These are phyloP conservation scores for Pseudomugil gertrudae DNA, from an alignment of 2,797 vertebrate species.

Conservation along the genomic window DNA sequence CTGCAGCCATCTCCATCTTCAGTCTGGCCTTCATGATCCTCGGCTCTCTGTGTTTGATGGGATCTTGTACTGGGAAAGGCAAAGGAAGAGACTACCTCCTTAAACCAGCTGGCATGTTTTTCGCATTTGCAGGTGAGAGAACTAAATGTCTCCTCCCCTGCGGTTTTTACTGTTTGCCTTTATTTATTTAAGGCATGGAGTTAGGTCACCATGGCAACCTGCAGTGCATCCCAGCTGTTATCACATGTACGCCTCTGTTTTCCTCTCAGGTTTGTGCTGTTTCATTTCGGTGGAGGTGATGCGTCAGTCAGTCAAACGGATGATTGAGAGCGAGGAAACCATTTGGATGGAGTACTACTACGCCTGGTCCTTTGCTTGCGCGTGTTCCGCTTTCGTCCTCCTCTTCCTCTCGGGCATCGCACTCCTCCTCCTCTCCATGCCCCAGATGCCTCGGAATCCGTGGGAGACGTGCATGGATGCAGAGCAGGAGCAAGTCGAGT, in stretches of 20 bases:
- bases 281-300: constrained; percentile 96
- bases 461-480: constrained; percentile 99
- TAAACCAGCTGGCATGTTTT: constrained; percentile 95
- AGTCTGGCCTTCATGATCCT: constrained; percentile 89
- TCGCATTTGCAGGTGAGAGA: constrained; percentile 89
- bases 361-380: constrained; percentile 94
- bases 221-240: not conserved
- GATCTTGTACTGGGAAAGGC: constrained; percentile 84
- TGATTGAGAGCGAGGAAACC: constrained; percentile 94
- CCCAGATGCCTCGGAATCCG: constrained; percentile 94
- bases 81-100: constrained; percentile 91
- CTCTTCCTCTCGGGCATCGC: constrained; percentile 89
- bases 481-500: constrained; percentile 85
- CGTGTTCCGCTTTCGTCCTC: constrained; percentile 88
- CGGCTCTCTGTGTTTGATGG: constrained; percentile 85
- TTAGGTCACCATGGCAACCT: not conserved
- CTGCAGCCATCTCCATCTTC: constrained; percentile 95
- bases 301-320: constrained; percentile 95
- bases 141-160: not conserved
- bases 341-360: constrained; percentile 92
- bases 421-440: constrained; percentile 92
- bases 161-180: not conserved
- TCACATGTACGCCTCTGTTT: not conserved
- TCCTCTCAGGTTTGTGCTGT: constrained; percentile 88
- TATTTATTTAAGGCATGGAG: not conserved